Base-by-base conservation (phyloP, 2,797 vertebrate genomes). In the Pangasius sanitwongsei region DNA sequence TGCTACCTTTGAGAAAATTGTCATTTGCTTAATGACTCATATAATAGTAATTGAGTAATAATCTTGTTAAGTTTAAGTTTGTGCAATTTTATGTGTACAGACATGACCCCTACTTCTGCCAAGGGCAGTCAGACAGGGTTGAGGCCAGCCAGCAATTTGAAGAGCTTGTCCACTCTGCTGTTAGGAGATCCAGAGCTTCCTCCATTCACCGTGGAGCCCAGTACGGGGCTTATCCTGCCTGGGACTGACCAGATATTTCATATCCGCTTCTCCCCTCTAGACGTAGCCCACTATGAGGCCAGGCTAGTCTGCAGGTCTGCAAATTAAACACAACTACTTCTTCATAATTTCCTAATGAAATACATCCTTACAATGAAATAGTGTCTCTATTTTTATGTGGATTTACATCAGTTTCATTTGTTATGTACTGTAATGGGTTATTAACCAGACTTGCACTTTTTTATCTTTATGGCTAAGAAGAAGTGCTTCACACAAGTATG, bases 271-370 rank as follows among this genome's bases (percentile, higher is more conserved):
- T 95, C 93, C 57, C 98, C 98, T 0, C 2, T 95, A 90, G 94
- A 95, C 0, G 69, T 94, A n/a, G 96, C 96, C 2, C 91, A 94
- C 25, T 98, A 97, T 86, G 93, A 97, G 78, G 96, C 93, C 90
- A 92, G 11, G 20, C 93, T 99, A 69, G n/a, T 95, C 81, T 98
- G 97, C 97, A 98, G 97, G 98, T 91, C 6, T 82, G 89, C 31
- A 50, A 86, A 48, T 44, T 1, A 84, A 67, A 80, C 50, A 65
- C 37, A 83, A 7, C 23, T 61, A 13, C 44, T 83, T 5, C 6
- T 48, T 83, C 3, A 50, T 65, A 41, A 25, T 37, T 61, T 63
- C 12, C 25, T 50, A 41, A 83, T 28, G 37, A 44, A 25, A 61
- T 61, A 15, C 25, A 34, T 80, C 7, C 3, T 80, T 53, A 7